These are phyloP conservation scores for Henicopernis longicauda DNA, from an alignment of 2,113 vertebrate species.

Conservation along the genomic window DNA sequence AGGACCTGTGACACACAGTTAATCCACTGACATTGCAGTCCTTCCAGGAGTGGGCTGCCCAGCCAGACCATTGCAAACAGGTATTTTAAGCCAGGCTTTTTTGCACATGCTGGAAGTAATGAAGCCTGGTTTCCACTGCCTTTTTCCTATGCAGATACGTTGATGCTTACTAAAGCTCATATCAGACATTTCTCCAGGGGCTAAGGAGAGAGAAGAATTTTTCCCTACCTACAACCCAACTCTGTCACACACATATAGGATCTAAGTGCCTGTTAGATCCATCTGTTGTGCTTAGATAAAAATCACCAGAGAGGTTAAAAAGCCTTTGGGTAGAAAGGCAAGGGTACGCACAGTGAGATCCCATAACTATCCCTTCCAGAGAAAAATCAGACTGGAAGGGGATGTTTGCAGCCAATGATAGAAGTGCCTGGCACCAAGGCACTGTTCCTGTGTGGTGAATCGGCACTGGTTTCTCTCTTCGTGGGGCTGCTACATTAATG, in stretches of 20 bases:
- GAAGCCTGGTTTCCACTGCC: background rate
- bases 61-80: background rate
- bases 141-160: background rate
- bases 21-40: background rate
- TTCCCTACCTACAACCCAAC: background rate
- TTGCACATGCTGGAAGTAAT: background rate
- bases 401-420: background rate
- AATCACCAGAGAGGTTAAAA: background rate
- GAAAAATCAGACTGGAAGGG: background rate
- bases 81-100: background rate
- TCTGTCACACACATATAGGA: accelerated
- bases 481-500: background rate
- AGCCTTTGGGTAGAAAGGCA: background rate
- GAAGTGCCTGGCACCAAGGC: background rate
- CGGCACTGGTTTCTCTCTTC: background rate
- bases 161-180: background rate
- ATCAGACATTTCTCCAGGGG: background rate
- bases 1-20: background rate
- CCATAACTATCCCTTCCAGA: background rate
- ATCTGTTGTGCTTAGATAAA: background rate
- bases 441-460: background rate
- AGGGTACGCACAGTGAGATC: accelerated
- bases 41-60: background rate
- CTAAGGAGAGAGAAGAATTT: background rate
- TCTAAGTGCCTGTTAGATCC: background rate